These are phyloP conservation scores for Heliconius charithonia DNA, from an alignment of 2,888 invertebrate genomes.

Conservation along the genomic window DNA sequence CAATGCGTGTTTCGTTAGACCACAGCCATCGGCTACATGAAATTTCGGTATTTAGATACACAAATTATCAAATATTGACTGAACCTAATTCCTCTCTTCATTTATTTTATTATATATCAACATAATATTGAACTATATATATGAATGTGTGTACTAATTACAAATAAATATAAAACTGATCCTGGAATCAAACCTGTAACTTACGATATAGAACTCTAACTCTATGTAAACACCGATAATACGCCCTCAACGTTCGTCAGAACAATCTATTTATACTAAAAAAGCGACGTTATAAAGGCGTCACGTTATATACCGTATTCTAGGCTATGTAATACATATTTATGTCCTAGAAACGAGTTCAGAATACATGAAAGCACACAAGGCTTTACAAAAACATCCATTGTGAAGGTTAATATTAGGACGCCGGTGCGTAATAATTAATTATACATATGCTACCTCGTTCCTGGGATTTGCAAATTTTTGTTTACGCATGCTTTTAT, in stretches of 20 bases:
- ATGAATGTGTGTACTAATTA: background rate
- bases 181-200: background rate
- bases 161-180: background rate
- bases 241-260: conserved; percentile 4
- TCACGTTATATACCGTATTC: conserved; percentile 11
- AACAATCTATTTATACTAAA: conserved; percentile 21
- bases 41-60: background rate
- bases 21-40: background rate
- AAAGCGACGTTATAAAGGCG: conserved; percentile 10
- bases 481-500: background rate
- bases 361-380: conserved; percentile 17
- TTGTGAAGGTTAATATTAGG: conserved; percentile 27
- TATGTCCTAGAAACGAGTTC: conserved; percentile 23
- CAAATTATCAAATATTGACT: background rate
- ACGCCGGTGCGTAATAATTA: conserved; percentile 18
- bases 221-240: background rate
- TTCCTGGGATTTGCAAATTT: conserved; percentile 3
- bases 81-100: background rate
- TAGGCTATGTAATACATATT: conserved; percentile 21
- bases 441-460: conserved; percentile 5
- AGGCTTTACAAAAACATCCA: conserved; percentile 27
- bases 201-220: background rate
- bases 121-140: background rate
- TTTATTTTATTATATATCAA: background rate
- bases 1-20: background rate